Conservation (phyloP, 2,113 vertebrate species). For the Triplophysa dalaica region DNA sequence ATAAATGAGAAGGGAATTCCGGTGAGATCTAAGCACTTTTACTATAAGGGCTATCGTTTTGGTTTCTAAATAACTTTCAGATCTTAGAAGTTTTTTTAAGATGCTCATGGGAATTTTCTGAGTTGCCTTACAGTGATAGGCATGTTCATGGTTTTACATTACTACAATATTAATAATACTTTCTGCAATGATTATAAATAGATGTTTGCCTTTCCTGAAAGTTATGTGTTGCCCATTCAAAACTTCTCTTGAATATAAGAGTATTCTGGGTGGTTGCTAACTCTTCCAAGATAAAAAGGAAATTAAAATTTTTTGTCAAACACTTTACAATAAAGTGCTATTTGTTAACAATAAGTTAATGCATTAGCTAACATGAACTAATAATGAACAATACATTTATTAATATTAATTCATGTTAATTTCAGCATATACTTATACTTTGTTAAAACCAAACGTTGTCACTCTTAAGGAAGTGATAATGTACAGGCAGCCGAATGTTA, state of each 20-base stretch:
- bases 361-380: no score
- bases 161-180: neutral
- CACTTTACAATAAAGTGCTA: no score
- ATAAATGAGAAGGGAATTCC: constrained; percentile 33
- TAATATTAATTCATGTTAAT: no score
- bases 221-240: neutral
- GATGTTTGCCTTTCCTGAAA: neutral
- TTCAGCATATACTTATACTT: no score
- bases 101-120: neutral
- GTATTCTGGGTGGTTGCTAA: no score
- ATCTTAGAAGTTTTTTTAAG: neutral
- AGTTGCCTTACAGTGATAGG: neutral
- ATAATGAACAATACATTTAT: no score
- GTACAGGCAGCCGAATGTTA: no score
- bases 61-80: constrained; percentile 24
- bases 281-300: neutral
- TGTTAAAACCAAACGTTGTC: no score
- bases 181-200: neutral
- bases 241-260: neutral
- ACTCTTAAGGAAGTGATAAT: no score
- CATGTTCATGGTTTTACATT: neutral
- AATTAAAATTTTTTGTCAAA: no score
- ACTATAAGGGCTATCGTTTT: constrained; percentile 3
- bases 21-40: neutral
- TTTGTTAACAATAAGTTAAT: no score